These are phyloP conservation scores for Ceratina calcarata DNA, from an alignment of 1,140 invertebrate genomes.

Conservation along the genomic window DNA sequence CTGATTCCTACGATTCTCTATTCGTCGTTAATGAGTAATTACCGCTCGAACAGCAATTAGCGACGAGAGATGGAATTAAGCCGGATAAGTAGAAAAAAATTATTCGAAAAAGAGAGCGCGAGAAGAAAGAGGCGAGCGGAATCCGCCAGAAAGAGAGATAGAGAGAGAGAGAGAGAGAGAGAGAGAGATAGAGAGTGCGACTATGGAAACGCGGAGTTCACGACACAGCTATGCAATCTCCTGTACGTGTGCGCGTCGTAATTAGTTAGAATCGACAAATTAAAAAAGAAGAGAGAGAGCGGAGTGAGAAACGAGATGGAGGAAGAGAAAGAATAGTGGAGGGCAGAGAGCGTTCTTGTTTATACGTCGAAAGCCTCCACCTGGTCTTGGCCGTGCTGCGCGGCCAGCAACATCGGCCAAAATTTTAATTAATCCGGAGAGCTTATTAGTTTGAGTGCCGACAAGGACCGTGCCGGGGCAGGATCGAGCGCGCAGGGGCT, in stretches of 20 bases:
- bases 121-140: neutral
- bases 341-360: constrained; percentile 40
- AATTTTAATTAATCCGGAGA: constrained; percentile 71
- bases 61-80: neutral
- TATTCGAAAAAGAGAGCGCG: constrained; percentile 19
- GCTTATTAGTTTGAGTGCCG: constrained; percentile 66
- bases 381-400: constrained; percentile 25
- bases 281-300: constrained; percentile 12
- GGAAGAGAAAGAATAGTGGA: neutral
- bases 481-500: constrained; percentile 42
- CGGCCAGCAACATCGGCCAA: constrained; percentile 49
- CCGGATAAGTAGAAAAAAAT: neutral
- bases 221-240: neutral
- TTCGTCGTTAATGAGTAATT: constrained; percentile 47
- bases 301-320: neutral
- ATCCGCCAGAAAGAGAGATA: neutral
- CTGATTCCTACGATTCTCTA: constrained; percentile 32
- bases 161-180: neutral
- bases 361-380: constrained; percentile 44
- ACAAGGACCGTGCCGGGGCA: constrained; percentile 34
- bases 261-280: constrained; percentile 41
- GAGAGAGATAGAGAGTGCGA: neutral
- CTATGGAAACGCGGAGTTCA: constrained; percentile 14
- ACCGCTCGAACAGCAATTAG: constrained; percentile 39
- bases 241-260: constrained; percentile 26